Evolutionary conservation across 53 echinoderm and acorn worm species (phyloP).

Genomic region (Holothuria scabra): DNA sequence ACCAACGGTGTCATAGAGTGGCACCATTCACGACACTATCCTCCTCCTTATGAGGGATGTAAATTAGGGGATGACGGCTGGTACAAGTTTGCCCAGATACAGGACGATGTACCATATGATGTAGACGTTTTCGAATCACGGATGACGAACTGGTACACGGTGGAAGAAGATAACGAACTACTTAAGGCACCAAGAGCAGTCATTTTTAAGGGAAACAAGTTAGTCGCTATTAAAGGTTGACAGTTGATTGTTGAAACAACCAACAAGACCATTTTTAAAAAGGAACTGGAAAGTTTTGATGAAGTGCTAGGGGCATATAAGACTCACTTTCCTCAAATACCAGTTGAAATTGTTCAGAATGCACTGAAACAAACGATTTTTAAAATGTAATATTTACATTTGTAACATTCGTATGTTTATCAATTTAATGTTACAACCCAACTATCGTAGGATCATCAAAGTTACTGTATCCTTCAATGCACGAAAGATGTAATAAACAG

Average conservation of each 20-base stretch:
- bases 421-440: too few relatives aligned
- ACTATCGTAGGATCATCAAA: too few relatives aligned
- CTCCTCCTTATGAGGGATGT: not conserved
- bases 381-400: not conserved
- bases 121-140: not conserved
- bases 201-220: not conserved
- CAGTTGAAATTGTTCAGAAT: not conserved
- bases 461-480: too few relatives aligned
- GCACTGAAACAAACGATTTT: not conserved
- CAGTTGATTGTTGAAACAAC: conserved; percentile 10
- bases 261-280: not conserved
- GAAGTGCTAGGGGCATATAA: not conserved
- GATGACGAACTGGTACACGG: conserved; percentile 32
- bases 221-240: conserved; percentile 26
- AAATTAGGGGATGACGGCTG: not conserved
- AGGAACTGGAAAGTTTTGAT: not conserved
- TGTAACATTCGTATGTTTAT: too few relatives aligned
- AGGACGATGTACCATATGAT: not conserved
- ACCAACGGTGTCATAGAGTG: too few relatives aligned
- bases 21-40: too few relatives aligned
- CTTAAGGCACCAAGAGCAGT: conserved; percentile 13
- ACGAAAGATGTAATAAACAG: too few relatives aligned
- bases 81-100: conserved; percentile 25
- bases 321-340: conserved; percentile 14
- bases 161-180: not conserved